Base-by-base conservation (phyloP, 2,797 vertebrate genomes). In the Tadarida brasiliensis region DNA sequence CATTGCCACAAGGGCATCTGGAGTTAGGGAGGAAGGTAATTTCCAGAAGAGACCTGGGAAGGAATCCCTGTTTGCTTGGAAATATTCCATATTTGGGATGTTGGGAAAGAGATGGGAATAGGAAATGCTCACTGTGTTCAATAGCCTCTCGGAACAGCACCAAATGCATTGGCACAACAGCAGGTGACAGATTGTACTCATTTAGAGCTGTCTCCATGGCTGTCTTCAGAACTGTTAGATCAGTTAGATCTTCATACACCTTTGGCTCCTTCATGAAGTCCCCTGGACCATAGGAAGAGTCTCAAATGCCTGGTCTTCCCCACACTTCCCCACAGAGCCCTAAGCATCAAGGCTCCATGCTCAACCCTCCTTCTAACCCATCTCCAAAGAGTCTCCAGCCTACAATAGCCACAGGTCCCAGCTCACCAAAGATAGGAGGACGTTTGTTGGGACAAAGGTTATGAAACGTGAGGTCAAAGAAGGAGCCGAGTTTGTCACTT, bases 121-220 rank as follows among this genome's bases (percentile, higher is more conserved):
- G 73, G 24, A n/a, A 6, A 74, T 5, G 78, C 98, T 96, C 91
- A 99, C 99, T 98, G 94, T 99, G 99, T 51, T 99, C 98, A 0
- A 99, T 98, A 71, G 99, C 99, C 2, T 99, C 99, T 47, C 98
- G 98, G 96, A 99, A 99, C 24, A 99, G 98, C 92, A 99, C 99
- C 82, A 99, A 98, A 94, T 96, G 98, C 99, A 99, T 99, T 1
- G 99, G 98, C 51, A 99, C 98, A 0, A 98, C 94, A 0, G 99
- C 98, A 0, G 99, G 98, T 0, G 97, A 98, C 56, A 98, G 94
- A 97, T 99, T 99, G 96, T 99, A 99, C 63, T 99, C 99, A 3
- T 98, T 98, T 28, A 99, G 97, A 59, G 99, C 99, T 0, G 95
- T 98, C 97, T 99, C 99, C 98, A 99, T 99, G 96, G 98, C 99